Evolutionary conservation across 92 coral and sea anemone species (phyloP).

Genomic region (Plumapathes pennacea): DNA sequence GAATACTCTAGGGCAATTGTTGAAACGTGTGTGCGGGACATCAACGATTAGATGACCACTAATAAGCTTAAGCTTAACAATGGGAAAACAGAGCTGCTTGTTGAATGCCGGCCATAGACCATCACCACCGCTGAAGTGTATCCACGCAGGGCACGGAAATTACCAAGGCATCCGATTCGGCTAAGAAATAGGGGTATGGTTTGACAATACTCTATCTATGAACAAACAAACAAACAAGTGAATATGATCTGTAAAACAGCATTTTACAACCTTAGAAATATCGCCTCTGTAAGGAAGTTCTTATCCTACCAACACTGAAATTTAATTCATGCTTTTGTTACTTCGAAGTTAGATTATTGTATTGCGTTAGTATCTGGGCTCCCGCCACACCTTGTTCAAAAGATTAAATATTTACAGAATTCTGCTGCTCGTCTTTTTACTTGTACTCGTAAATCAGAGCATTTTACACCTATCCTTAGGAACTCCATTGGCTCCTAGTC

Average conservation of each 20-base stretch:
- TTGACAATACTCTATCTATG: constrained; percentile 6
- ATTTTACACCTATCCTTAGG: constrained; percentile 7
- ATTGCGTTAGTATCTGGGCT: constrained; percentile 26
- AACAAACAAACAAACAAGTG: constrained; percentile 17
- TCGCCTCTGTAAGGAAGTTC: constrained; percentile 19
- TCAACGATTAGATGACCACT: constrained; percentile 21
- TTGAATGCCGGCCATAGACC: not conserved
- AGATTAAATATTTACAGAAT: constrained; percentile 15
- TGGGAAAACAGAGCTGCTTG: not conserved
- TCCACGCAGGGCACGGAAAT: constrained; percentile 12
- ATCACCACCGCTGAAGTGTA: constrained; percentile 1
- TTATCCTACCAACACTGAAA: constrained; percentile 17
- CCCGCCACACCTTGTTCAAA: constrained; percentile 1
- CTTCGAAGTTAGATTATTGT: constrained; percentile 17
- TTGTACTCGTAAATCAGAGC: constrained; percentile 14
- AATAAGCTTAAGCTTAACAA: constrained; percentile 21
- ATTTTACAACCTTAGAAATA: constrained; percentile 9
- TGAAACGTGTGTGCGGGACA: constrained; percentile 22
- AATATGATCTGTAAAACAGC: constrained; percentile 18
- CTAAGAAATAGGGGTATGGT: constrained; percentile 5
- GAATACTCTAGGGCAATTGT: constrained; percentile 14
- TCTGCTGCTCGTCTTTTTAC: constrained; percentile 25
- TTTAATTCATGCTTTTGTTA: constrained; percentile 23
- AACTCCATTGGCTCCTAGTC: constrained; percentile 29
- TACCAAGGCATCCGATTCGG: constrained; percentile 2